These are phyloP conservation scores for Pyrgilauda ruficollis DNA, from an alignment of 2,113 vertebrate genomes.

Conservation along the genomic window DNA sequence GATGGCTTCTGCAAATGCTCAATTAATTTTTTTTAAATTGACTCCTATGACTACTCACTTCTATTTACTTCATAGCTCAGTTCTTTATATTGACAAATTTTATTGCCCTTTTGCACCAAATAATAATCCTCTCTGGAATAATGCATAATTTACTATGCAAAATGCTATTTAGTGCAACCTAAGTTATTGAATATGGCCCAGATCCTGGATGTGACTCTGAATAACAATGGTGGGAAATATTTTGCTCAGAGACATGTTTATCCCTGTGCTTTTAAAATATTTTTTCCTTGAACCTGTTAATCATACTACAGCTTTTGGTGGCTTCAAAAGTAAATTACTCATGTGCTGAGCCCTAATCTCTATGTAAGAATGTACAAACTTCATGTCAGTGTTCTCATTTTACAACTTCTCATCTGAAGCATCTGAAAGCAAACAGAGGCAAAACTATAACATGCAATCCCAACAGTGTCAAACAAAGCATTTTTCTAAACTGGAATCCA, in stretches of 20 bases:
- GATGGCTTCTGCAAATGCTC: background rate
- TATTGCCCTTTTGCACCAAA: background rate
- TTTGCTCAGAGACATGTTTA: background rate
- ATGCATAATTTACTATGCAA: background rate
- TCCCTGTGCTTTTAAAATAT: background rate
- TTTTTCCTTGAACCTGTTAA: background rate
- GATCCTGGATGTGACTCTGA: background rate
- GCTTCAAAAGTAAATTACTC: background rate
- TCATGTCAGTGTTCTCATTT: background rate
- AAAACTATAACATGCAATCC: background rate
- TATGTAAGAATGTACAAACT: background rate
- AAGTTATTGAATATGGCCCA: background rate
- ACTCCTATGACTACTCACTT: background rate
- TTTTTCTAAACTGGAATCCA: background rate
- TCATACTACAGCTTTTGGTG: background rate
- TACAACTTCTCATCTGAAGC: background rate
- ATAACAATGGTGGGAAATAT: background rate
- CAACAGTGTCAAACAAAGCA: background rate
- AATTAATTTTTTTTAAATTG: background rate
- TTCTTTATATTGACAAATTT: background rate
- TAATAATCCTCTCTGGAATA: background rate
- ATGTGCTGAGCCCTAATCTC: background rate
- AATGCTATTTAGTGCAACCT: background rate
- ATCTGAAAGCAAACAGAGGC: background rate
- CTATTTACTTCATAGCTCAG: background rate